Evolutionary conservation across 2,888 invertebrate species (phyloP).

Genomic region (Panzeria rudis): DNA sequence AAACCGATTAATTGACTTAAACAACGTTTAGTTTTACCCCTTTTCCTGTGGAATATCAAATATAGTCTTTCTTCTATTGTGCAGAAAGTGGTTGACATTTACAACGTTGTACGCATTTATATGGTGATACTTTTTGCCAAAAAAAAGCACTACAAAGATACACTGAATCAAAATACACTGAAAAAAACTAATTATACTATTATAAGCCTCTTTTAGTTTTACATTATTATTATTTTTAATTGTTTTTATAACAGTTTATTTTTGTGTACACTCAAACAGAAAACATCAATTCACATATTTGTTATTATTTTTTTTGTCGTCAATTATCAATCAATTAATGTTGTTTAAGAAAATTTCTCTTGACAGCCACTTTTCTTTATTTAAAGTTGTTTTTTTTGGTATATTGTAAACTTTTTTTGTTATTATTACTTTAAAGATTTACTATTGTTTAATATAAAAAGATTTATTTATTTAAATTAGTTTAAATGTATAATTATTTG

Average conservation of each 20-base stretch:
- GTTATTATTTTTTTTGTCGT: not conserved
- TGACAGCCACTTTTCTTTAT: slow-evolving; percentile 43
- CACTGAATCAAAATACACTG: slow-evolving; percentile 6
- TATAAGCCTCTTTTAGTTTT: slow-evolving; percentile 19
- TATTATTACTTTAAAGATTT: slow-evolving; percentile 34
- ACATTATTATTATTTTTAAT: not conserved
- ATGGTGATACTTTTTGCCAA: no score
- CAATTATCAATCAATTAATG: slow-evolving; percentile 5
- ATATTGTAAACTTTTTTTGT: slow-evolving; percentile 54
- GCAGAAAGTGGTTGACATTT: no score
- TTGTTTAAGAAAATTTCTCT: slow-evolving; percentile 51
- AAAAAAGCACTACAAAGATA: no score
- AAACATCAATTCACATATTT: slow-evolving; percentile 32
- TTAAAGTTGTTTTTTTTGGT: slow-evolving; percentile 45
- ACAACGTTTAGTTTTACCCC: no score
- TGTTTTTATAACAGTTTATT: not conserved
- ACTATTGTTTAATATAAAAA: slow-evolving; percentile 57
- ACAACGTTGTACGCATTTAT: no score
- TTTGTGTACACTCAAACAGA: slow-evolving; percentile 19
- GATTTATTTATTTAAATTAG: slow-evolving; percentile 30
- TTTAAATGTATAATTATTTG: slow-evolving; percentile 45
- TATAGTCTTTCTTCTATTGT: no score
- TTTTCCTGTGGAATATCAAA: no score
- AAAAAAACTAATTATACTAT: slow-evolving; percentile 13
- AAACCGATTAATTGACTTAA: no score